Conservation (phyloP, 1,140 invertebrate species). For the Chymomyza costata region DNA sequence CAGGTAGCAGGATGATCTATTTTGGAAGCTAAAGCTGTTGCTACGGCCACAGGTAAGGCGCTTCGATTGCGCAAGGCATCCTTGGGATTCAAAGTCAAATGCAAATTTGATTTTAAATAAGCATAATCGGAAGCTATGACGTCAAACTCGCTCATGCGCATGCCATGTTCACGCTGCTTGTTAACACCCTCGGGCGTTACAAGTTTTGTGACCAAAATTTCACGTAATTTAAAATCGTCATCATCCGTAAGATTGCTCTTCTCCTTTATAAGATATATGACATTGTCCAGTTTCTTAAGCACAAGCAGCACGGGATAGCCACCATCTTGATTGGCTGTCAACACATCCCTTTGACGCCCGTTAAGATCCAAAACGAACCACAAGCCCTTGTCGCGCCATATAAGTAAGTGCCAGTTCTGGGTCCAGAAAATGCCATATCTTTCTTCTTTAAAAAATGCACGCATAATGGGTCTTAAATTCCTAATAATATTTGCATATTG, state of each 20-base stretch:
- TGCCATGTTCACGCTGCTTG: conserved; percentile 47
- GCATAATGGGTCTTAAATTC: conserved; percentile 30
- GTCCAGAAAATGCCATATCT: conserved; percentile 42
- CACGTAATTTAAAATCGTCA: conserved; percentile 32
- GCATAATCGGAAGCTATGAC: conserved; percentile 67
- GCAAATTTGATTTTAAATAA: conserved; percentile 51
- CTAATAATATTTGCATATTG: conserved; percentile 11
- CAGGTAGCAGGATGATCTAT: conserved; percentile 71
- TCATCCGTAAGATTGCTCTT: conserved; percentile 40
- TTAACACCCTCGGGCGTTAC: conserved; percentile 47
- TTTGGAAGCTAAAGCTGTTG: conserved; percentile 54
- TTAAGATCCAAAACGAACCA: conserved; percentile 58
- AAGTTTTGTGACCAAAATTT: conserved; percentile 41
- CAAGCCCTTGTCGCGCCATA: conserved; percentile 52
- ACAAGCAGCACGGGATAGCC: conserved; percentile 36
- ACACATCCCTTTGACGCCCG: conserved; percentile 34
- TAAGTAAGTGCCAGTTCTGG: conserved; percentile 41
- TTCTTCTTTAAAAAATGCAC: conserved; percentile 30
- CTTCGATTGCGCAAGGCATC: conserved; percentile 61
- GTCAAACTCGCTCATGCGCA: conserved; percentile 55
- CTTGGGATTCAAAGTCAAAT: conserved; percentile 49
- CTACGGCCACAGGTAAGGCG: conserved; percentile 53
- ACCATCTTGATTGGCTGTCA: conserved; percentile 21
- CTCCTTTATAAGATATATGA: conserved; percentile 43
- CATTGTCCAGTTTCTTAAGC: conserved; percentile 48